Evolutionary conservation across 2,888 invertebrate species (phyloP).

Genomic region (Desoria tigrina): DNA sequence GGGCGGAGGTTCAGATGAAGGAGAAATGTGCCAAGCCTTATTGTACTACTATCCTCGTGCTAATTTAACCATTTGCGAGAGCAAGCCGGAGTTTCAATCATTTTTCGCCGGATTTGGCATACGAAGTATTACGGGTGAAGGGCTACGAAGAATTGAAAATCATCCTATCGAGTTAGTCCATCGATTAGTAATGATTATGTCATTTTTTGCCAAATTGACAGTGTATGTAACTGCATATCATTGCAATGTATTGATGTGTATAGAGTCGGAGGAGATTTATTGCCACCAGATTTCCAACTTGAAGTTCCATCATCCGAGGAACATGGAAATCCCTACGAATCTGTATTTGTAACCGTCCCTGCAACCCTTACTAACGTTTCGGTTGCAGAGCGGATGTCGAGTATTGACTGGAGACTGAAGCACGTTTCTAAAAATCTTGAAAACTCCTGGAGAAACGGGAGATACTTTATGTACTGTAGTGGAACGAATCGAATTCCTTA

Average conservation of each 20-base stretch:
- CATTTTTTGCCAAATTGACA: too few relatives aligned
- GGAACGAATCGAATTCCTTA: slow-evolving; percentile 5
- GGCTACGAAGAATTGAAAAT: neutral
- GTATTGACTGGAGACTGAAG: slow-evolving; percentile 19
- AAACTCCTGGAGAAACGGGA: slow-evolving; percentile 18
- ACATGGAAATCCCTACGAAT: slow-evolving; percentile 14
- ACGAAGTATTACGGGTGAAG: slow-evolving; percentile 29
- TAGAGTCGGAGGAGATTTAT: slow-evolving; percentile 10
- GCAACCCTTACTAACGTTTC: slow-evolving; percentile 7
- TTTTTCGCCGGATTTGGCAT: slow-evolving; percentile 37
- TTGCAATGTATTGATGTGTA: neutral
- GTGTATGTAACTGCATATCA: too few relatives aligned
- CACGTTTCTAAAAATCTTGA: slow-evolving; percentile 17
- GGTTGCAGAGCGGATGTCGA: slow-evolving; percentile 10
- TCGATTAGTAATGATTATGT: too few relatives aligned
- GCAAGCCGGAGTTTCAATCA: slow-evolving; percentile 55
- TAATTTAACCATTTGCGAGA: slow-evolving; percentile 77
- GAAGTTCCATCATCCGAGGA: neutral
- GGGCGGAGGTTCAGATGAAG: slow-evolving; percentile 54
- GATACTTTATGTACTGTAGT: slow-evolving; percentile 13
- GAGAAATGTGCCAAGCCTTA: slow-evolving; percentile 86
- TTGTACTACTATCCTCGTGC: slow-evolving; percentile 80
- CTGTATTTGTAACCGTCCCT: slow-evolving; percentile 7
- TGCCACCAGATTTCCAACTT: slow-evolving; percentile 8
- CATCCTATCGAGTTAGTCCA: slow-evolving; percentile 4